Evolutionary conservation across 2,113 vertebrate genomes (phyloP).

Genomic region (Pandion haliaetus): DNA sequence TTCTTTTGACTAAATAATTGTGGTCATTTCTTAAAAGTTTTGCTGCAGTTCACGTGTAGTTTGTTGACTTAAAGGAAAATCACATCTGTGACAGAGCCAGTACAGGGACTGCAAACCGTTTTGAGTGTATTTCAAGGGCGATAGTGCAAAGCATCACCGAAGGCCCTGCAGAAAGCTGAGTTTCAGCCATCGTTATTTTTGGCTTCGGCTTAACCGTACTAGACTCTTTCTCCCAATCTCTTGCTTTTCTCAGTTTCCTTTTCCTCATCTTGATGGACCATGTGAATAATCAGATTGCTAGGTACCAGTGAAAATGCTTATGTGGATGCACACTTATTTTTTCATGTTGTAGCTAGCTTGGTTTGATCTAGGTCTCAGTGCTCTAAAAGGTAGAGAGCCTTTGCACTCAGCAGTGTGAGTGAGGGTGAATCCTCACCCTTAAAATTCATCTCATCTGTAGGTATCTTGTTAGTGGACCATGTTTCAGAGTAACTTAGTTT

Average conservation of each 20-base stretch:
- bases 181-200: neutral
- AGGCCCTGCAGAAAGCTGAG: neutral
- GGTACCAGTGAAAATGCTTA: neutral
- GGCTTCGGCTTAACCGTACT: neutral
- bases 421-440: neutral
- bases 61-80: neutral
- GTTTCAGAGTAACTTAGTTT: neutral
- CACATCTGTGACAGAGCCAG: neutral
- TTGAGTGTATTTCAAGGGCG: neutral
- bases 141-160: accelerated
- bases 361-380: neutral
- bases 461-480: neutral
- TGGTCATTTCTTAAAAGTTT: neutral
- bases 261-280: neutral
- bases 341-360: neutral
- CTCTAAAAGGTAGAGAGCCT: neutral
- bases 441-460: neutral
- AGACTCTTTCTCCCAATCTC: neutral
- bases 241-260: neutral
- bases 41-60: accelerated
- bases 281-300: neutral
- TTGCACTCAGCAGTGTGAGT: neutral
- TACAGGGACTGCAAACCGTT: neutral
- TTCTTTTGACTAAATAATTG: neutral
- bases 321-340: neutral